Percentiles rank a stretch among this genome's conserved stretches.
phyloP scores from a whole-genome alignment of 2,797 vertebrate species.

The Acrossocheilus wenchowensis region DNA sequence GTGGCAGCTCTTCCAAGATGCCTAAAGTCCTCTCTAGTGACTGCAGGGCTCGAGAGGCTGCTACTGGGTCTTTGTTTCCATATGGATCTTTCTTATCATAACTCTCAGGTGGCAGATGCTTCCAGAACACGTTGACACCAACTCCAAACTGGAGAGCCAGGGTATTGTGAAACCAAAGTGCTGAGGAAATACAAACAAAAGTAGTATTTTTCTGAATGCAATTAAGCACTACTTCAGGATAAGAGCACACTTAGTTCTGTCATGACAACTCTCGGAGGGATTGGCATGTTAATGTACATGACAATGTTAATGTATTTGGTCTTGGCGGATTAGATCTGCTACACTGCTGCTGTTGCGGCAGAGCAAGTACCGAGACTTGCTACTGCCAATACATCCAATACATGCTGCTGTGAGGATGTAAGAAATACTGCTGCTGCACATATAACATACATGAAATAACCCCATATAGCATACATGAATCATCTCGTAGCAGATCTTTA shows the following conservation, averaged over 20 bases:
- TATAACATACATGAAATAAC: background rate
- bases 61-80: constrained; percentile 91
- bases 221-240: background rate
- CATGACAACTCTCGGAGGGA: no score
- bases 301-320: no score
- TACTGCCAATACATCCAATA: no score
- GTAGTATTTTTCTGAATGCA: background rate
- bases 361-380: no score
- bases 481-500: no score
- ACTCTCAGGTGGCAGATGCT: constrained; percentile 84
- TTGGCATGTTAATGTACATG: no score
- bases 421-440: background rate
- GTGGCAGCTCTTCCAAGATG: constrained; percentile 86
- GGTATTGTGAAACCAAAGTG: constrained; percentile 97
- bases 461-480: no score
- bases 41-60: constrained; percentile 87
- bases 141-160: constrained; percentile 91
- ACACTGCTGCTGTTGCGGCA: no score
- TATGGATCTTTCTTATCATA: constrained; percentile 94
- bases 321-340: no score
- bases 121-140: constrained; percentile 95
- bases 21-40: constrained; percentile 77
- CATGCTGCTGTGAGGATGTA: no score
- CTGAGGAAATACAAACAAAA: constrained; percentile 68
- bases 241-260: background rate